These are phyloP conservation scores for Cryptocephalus primarius DNA, from an alignment of 2,888 invertebrate genomes.

Conservation along the genomic window DNA sequence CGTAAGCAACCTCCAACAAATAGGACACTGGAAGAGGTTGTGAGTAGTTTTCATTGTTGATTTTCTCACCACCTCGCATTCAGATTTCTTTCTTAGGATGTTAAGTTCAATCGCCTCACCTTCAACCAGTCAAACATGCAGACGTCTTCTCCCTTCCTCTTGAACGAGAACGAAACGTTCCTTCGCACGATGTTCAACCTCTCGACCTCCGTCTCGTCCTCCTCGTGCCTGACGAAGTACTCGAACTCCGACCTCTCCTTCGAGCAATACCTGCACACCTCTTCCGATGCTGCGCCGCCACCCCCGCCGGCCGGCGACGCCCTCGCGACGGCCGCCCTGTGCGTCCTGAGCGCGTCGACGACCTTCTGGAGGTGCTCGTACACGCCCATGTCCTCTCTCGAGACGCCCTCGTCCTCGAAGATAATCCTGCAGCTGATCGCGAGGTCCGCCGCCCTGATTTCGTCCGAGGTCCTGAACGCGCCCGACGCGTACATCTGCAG, in stretches of 20 bases:
- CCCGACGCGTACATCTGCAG: conserved; percentile 10
- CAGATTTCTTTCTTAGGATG: too few species aligned
- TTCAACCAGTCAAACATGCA: conserved; percentile 6
- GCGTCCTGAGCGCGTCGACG: conserved; percentile 6
- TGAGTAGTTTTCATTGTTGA: too few species aligned
- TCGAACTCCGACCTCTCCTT: conserved; percentile 5
- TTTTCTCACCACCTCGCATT: too few species aligned
- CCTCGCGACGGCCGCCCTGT: conserved; percentile 1
- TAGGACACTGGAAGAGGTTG: too few species aligned
- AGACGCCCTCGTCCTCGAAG: conserved; percentile 7
- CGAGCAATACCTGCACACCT: conserved; percentile 5
- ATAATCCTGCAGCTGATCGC: conserved; percentile 11
- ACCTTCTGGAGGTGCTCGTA: conserved; percentile 10
- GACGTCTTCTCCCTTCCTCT: conserved; percentile 2
- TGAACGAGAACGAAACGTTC: conserved; percentile 9
- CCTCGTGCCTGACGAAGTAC: conserved; percentile 10
- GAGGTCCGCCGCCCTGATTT: conserved; percentile 11
- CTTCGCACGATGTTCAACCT: conserved; percentile 11
- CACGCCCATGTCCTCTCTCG: conserved; percentile 4
- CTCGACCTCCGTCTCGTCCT: conserved; percentile 8
- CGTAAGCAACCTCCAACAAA: too few species aligned
- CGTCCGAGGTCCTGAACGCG: conserved; percentile 9
- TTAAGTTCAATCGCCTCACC: conserved; percentile 2
- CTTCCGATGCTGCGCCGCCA: neutral
- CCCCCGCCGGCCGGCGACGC: neutral